Base-by-base conservation (phyloP, 2,888 invertebrate genomes). In the Synanthedon myopaeformis region DNA sequence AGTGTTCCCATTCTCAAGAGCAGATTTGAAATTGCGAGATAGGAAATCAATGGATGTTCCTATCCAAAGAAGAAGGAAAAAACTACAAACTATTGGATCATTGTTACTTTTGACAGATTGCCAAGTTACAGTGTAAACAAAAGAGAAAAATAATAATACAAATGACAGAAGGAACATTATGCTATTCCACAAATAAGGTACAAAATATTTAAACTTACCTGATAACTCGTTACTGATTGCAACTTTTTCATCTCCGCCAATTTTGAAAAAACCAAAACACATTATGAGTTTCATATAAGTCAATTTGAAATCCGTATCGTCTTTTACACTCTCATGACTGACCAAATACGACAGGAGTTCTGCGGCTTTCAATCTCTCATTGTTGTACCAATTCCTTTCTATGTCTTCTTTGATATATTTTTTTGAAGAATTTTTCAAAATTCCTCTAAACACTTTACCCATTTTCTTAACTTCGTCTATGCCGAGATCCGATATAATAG, bases 361-460 rank as follows among this genome's bases (percentile, higher is more conserved):
- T n/a, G 91, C 91, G 12, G 92, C 91, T 69, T 92, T 92, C 53
- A 90, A 82, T 64, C 92, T 89, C 67, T 94, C 93, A 54, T 89
- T 89, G 67, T 92, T 92, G 55, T 90, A 89, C 92, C 93, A 93
- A 57, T 74, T 79, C 56, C 91, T 89, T 58, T 83, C 82, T n/a
- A 75, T 70, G 64, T 72, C 76, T 53, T 85, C 86, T 51, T 80
- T 79, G n/a, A 88, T 74, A 42, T 74, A 62, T 66, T 91, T 92
- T 50, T 85, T 78, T 41, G 88, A 79, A 28, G 82, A 85, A 61
- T 89, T 91, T 3, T 89, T 68, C 42, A 92, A 82, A 6, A 94
- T 91, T 51, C 89, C 89, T 69, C 86, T 90, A 57, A 92, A 92
- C 28, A 90, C 69, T 60, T 89, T 86, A 0, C 90, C 89, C 60